Percentiles rank a stretch among this genome's conserved stretches.
Evolutionary conservation across 2,888 invertebrate species (phyloP).

Genomic region (Diplolepis rosae): DNA sequence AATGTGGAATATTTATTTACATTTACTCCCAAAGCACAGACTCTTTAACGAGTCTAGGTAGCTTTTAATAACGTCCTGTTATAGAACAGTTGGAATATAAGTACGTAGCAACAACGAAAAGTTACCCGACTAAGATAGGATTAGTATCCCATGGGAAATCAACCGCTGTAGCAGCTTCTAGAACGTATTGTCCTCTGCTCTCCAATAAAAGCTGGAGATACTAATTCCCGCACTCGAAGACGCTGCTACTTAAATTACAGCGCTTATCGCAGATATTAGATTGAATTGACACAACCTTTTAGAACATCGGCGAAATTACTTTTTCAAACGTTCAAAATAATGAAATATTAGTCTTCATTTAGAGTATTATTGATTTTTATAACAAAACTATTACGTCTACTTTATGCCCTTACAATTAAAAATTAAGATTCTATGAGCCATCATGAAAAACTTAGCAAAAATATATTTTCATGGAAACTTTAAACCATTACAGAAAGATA

Average conservation of each 20-base stretch:
- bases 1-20: conserved; percentile 13
- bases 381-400: no score
- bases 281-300: conserved; percentile 14
- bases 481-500: no score
- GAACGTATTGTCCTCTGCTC: conserved; percentile 64
- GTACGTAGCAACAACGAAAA: conserved; percentile 59
- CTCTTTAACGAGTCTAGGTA: background rate
- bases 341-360: background rate
- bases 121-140: conserved; percentile 64
- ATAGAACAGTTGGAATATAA: conserved; percentile 45
- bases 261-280: conserved; percentile 17
- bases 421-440: no score
- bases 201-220: conserved; percentile 65
- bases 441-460: no score
- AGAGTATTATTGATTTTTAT: no score
- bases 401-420: no score
- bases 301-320: background rate
- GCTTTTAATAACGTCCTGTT: conserved; percentile 28
- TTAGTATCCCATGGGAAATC: conserved; percentile 70
- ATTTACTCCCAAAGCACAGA: background rate
- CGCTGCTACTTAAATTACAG: conserved; percentile 31
- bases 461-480: no score
- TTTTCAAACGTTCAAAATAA: background rate
- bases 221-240: conserved; percentile 63
- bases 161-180: conserved; percentile 56